Conservation (phyloP, 2,113 vertebrate species). For the Fregata magnificens region DNA sequence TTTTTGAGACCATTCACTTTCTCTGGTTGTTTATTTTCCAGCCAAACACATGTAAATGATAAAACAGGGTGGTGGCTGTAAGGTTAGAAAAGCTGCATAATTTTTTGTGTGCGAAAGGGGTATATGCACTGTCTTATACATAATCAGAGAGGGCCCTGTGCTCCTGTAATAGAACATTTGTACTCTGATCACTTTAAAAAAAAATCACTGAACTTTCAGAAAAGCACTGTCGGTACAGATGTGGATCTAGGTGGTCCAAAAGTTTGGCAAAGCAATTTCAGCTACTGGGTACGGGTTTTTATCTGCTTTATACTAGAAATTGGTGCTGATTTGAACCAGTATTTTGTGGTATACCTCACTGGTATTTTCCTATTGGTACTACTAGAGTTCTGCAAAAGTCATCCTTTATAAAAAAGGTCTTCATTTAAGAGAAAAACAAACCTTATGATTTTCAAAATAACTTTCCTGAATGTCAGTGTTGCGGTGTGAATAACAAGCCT, state of each 20-base stretch:
- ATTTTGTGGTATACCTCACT: not conserved
- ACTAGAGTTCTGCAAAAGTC: not conserved
- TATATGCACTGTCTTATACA: not conserved
- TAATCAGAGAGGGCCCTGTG: not conserved
- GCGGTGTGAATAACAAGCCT: not conserved
- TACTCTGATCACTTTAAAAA: not conserved
- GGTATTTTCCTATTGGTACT: not conserved
- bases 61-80: not conserved
- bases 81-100: not conserved
- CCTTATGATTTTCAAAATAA: not conserved
- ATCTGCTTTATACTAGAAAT: not conserved
- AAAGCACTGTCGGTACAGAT: not conserved
- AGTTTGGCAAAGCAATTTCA: not conserved
- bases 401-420: not conserved
- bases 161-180: not conserved
- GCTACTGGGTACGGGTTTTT: not conserved
- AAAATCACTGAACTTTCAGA: not conserved
- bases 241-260: not conserved
- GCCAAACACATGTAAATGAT: not conserved
- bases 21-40: not conserved
- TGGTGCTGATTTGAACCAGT: not conserved
- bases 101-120: rapidly evolving
- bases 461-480: not conserved
- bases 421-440: not conserved
- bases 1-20: not conserved